These are phyloP conservation scores for Cacoxenus indagator DNA, from an alignment of 2,888 invertebrate genomes.

Conservation along the genomic window DNA sequence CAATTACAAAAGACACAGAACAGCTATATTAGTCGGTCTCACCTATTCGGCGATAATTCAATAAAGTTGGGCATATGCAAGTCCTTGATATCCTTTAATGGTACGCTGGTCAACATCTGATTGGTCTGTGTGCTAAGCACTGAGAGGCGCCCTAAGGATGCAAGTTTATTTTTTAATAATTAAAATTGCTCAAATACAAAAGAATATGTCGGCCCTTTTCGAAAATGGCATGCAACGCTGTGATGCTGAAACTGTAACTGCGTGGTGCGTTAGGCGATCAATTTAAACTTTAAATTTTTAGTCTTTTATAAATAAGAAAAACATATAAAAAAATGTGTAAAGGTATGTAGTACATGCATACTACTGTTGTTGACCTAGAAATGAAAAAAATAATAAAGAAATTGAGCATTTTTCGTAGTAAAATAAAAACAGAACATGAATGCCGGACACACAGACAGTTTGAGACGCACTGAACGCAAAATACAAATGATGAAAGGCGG, in stretches of 20 bases:
- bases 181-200: not conserved
- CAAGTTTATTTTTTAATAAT: not conserved
- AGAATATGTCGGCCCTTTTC: no score
- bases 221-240: not conserved
- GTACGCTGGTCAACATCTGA: constrained; percentile 65
- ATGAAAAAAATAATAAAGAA: constrained; percentile 24
- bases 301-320: not conserved
- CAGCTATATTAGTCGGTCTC: constrained; percentile 26
- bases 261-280: not conserved
- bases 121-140: constrained; percentile 70
- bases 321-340: not conserved
- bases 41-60: constrained; percentile 67
- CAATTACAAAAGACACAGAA: not conserved
- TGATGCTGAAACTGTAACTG: not conserved
- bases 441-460: not conserved
- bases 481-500: not conserved
- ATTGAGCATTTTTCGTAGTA: not conserved
- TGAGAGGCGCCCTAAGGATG: constrained; percentile 66
- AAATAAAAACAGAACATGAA: not conserved
- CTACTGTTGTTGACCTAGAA: constrained; percentile 45
- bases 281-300: not conserved
- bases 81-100: constrained; percentile 68
- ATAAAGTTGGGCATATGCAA: constrained; percentile 65
- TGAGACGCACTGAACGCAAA: not conserved
- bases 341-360: not conserved